Percentiles rank a stretch among this genome's conserved stretches.
phyloP scores from a whole-genome alignment of 2,797 vertebrate genomes.

The Enteromius thamalakanensis region DNA sequence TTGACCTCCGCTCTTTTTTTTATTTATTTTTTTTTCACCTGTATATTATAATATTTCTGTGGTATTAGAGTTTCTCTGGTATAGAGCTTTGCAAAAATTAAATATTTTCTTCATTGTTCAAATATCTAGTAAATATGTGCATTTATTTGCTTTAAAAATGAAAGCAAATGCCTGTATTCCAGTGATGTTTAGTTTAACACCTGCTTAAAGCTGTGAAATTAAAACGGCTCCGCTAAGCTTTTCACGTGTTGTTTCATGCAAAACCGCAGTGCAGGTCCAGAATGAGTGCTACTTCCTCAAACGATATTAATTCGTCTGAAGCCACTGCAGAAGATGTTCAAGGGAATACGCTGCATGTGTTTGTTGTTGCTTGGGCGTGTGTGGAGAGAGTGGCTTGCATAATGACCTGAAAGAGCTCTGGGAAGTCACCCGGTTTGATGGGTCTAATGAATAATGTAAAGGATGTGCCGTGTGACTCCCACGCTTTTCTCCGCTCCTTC shows the following conservation, averaged over 20 bases:
- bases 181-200: background rate
- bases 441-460: slow-evolving; percentile 60
- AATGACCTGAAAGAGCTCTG: slow-evolving; percentile 46
- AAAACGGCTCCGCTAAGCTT: background rate
- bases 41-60: background rate
- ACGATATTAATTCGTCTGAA: background rate
- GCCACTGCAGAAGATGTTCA: slow-evolving; percentile 9
- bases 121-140: background rate
- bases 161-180: background rate
- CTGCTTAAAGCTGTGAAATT: background rate
- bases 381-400: slow-evolving; percentile 35
- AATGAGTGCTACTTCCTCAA: background rate
- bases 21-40: background rate
- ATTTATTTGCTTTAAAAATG: background rate
- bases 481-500: slow-evolving; percentile 27
- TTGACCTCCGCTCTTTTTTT: too few relatives aligned
- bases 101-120: background rate
- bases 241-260: background rate
- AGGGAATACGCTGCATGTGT: background rate
- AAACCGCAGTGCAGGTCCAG: background rate
- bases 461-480: slow-evolving; percentile 38
- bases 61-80: background rate
- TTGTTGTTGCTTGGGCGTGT: too few relatives aligned
- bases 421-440: slow-evolving; percentile 39
- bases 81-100: background rate